Evolutionary conservation across 2,113 vertebrate species (phyloP), one percentile per base, ranked within the genome.

Genomic region (Arizona elegans): DNA sequence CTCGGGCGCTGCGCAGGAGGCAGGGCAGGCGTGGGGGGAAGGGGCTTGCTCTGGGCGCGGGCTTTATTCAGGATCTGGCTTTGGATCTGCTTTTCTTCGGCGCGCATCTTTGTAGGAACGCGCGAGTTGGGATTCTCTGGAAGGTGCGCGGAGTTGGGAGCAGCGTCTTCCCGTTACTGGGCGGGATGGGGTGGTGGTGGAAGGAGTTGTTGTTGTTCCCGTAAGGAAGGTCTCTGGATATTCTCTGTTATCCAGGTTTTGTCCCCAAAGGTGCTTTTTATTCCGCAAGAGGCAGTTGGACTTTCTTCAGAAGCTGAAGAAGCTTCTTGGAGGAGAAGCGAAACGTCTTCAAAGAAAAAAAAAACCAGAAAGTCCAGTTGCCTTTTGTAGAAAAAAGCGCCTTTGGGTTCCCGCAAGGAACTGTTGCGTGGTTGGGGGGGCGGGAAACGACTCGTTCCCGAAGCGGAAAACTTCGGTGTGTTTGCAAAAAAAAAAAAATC

Each of bases 131-230:
- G 75, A 21, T 19, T 17, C 15, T 38, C 17, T 19, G 75, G 75
- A 81, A 81, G n/a, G 17, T 9, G 75, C 33, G 15, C 33, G 15
- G 33, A 81, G 33, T 81, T 2, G n/a, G 23, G 29, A 50, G 47
- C 47, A 38, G 33, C 70, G 33, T 19, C 33, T 81, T 38, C 19
- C 33, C 70, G 70, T 81, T 19, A 8, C 70, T 5, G 59, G 29
- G 29, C 43, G 43, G 43, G 4, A 4, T 4, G 43, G 3, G 43
- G 43, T 3, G 43, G 0, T 0, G 43, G 43, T 0, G 2, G 38
- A 2, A n/a, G 15, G 58, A 26, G 9, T 26, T 7, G 47, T 50
- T 7, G 47, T 50, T 7, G 47, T 50, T 62, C 9, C 9, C 9
- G 58, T 26, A 3, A 62, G 58, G 58, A 62, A 62, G 26, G 58